Evolutionary conservation across 2,113 vertebrate species (phyloP), one percentile per base, ranked within the genome.

Genomic region (Strigops habroptila): DNA sequence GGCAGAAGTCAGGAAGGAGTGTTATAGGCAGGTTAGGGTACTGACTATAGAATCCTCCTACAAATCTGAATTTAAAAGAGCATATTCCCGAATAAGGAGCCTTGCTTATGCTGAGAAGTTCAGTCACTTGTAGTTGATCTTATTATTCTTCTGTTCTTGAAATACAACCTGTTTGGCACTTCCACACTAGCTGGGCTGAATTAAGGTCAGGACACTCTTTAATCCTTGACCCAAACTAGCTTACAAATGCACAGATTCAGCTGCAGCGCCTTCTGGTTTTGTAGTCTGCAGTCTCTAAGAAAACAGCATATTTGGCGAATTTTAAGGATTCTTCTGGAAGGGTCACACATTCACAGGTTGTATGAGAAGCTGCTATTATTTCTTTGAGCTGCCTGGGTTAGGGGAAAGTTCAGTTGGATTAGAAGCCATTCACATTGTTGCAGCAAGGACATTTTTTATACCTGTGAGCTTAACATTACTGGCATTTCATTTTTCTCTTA

Each of bases 401-500:
- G 11, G 5, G 8, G 12, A 16, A 14, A n/a, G 18, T 41, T 91
- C 73, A 73, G 35, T 3, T 82, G 76, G 63, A 90, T 90, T 88
- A 83, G 28, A 90, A 95, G 46, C 35, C 18, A 69, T 88, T 91
- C 80, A 51, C 8, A 1, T 67, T 91, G 33, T 74, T 93, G 48
- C 27, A 84, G 77, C 31, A 92, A 74, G 43, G 53, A 49, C 57
- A 62, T 84, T 92, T 95, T 95, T 93, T 93, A 81, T 93, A 94
- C 86, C 43, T 88, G 39, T 75, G 65, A 88, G 73, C 80, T 95
- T 93, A 95, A 94, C 62, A 71, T 93, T 83, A 46, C 57, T 88
- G 83, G 88, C 52, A 92, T 96, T 95, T 96, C 80, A 84, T 94
- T 97, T 96, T 93, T 79, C 82, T 93, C 82, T 86, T 93, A 94